Base-by-base conservation (phyloP, 1,140 invertebrate species). In the Elysia chlorotica region DNA sequence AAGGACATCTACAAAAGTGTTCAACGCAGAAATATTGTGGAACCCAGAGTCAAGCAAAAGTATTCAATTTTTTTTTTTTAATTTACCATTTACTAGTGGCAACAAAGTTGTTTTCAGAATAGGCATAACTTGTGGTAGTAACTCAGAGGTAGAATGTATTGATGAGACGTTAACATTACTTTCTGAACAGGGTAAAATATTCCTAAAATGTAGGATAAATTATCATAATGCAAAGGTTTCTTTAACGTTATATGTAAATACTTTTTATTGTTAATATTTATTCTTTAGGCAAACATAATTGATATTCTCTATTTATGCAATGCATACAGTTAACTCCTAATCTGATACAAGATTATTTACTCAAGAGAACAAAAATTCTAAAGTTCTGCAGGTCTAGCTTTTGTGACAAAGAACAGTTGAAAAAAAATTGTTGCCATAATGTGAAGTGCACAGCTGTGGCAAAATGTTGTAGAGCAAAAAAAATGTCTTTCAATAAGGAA, bases 11-110 rank as follows among this genome's bases (percentile, higher is more conserved):
- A 92, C 79, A 93, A 93, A 74, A 93, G 92, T 80, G 83, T 95
- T 73, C 93, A 95, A 86, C 92, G 92, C 78, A 90, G 94, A 81
- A 94, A 93, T 83, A 91, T 94, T 65, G 82, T 94, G 71, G 91
- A 92, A 79, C 90, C 92, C 23, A 81, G 89, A 74, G 69, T 83
- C 21, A 82, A 78, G 73, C 83, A 86, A 48, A 88, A 84, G 88
- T 88, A 86, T 74, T 79, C 78, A 35, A 57, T 65, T 23, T 70
- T 56, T 71, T 33, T 65, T 19, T 71, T 33, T 36, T 61, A 37
- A 17, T 4, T 2, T 57, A 35, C 2, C 14, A 19, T 56, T 41
- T 66, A 28, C 30, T 25, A 25, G 31, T 53, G n/a, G 56, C n/a
- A n/a, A n/a, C n/a, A n/a, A n/a, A n/a, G n/a, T n/a, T n/a, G n/a